These are phyloP conservation scores for Cyphomyrmex costatus DNA, from an alignment of 1,140 invertebrate species.

Conservation along the genomic window DNA sequence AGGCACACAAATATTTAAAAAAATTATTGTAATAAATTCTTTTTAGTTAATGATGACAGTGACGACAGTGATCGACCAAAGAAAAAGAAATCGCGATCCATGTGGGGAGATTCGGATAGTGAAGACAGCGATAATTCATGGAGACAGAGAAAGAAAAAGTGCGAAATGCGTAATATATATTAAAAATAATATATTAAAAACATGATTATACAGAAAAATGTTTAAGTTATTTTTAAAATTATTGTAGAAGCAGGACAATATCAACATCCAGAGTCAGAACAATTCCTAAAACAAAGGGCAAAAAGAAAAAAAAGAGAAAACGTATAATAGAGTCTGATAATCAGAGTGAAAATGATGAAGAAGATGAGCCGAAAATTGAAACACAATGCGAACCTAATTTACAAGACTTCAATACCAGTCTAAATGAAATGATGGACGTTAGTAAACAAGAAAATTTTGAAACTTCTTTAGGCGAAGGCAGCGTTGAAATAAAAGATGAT, in stretches of 20 bases:
- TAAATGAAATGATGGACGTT: constrained; percentile 49
- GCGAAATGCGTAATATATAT: constrained; percentile 49
- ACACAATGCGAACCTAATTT: constrained; percentile 54
- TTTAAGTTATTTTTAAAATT: constrained; percentile 34
- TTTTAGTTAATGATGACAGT: constrained; percentile 87
- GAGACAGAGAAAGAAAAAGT: constrained; percentile 87
- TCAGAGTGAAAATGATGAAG: constrained; percentile 84
- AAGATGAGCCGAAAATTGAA: constrained; percentile 75
- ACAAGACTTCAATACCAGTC: background rate
- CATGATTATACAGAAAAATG: background rate
- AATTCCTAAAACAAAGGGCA: constrained; percentile 82
- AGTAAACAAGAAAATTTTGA: constrained; percentile 46
- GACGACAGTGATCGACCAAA: constrained; percentile 88
- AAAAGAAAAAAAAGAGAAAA: constrained; percentile 87
- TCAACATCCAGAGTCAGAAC: constrained; percentile 77
- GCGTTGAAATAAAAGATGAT: constrained; percentile 41
- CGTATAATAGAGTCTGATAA: constrained; percentile 85
- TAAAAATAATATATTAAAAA: constrained; percentile 33
- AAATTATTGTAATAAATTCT: constrained; percentile 30
- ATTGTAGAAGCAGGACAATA: constrained; percentile 80
- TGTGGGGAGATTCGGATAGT: constrained; percentile 87
- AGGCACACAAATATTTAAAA: background rate
- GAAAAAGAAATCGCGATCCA: constrained; percentile 86
- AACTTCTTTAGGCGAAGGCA: constrained; percentile 48
- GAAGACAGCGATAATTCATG: constrained; percentile 89